Evolutionary conservation across 2,888 invertebrate genomes (phyloP), one percentile per base, ranked within the genome.

Genomic region (Cotesia congregata): DNA sequence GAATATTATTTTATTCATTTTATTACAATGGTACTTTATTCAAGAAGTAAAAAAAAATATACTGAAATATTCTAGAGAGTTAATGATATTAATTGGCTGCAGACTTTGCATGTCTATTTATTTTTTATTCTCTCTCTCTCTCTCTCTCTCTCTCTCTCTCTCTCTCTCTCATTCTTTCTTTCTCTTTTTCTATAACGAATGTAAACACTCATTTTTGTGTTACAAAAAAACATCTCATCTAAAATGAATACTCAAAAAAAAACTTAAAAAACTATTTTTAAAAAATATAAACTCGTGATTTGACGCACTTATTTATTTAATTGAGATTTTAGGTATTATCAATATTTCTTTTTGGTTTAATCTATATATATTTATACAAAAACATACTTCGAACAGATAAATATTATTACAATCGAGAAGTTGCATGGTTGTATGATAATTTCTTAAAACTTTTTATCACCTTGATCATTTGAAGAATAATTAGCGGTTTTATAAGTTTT

Each of bases 41-140:
- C 17, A 15, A 72, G 67, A 64, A 62, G 64, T 39, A 50, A 70
- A 60, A 70, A 71, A n/a, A 68, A 59, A 40, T 64, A 67, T 39
- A 68, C 17, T 59, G 6, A 67, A 41, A 12, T 60, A 60, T 12
- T 60, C n/a, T 62, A 73, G 41, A 60, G 20, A 59, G 15, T 40
- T 50, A 38, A 71, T 72, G 41, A 64, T 41, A 40, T 59, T 67
- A 62, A 77, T 20, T 50, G 67, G 67, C 75, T 75, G 74, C 75
- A 73, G 74, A 78, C 75, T 72, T 72, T 76, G 81, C 81, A 81
- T 79, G 81, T 68, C 70, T 60, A 76, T 77, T 17, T 76, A 71
- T 50, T 74, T 72, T 77, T 78, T 64, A 73, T 79, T 61, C 59
- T 76, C 68, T 78, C 61, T 79, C 59, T 76, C 62, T 78, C 68